Percentiles rank a stretch among this genome's conserved stretches.
Conservation (phyloP, 2,888 invertebrate species). For the Mythimna vitellina region DNA sequence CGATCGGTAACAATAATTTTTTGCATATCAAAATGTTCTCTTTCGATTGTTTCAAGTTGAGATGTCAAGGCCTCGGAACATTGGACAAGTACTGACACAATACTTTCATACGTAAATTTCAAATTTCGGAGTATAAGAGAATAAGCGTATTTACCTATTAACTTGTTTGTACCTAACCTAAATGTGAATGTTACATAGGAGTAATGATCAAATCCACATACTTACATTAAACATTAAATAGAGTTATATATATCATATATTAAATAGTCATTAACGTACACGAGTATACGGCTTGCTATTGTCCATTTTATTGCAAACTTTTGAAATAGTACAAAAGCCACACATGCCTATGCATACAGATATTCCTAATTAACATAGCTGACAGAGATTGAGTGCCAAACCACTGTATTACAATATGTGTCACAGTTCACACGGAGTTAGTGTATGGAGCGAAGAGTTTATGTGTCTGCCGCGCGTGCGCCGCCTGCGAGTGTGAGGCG, state of each 20-base stretch:
- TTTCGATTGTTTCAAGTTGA: conserved; percentile 47
- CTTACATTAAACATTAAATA: conserved; percentile 66
- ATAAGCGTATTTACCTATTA: conserved; percentile 71
- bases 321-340: conserved; percentile 80
- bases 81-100: conserved; percentile 60
- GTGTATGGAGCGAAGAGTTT: conserved; percentile 67
- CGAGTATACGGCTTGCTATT: conserved; percentile 79
- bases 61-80: conserved; percentile 45
- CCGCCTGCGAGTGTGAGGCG: neutral
- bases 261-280: conserved; percentile 68
- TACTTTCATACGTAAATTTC: conserved; percentile 73
- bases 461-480: conserved; percentile 34
- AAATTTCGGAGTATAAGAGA: conserved; percentile 65
- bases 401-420: conserved; percentile 71
- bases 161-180: conserved; percentile 79
- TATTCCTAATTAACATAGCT: conserved; percentile 66
- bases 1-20: conserved; percentile 71
- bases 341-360: conserved; percentile 60
- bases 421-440: conserved; percentile 44
- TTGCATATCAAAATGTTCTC: conserved; percentile 71
- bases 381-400: conserved; percentile 84
- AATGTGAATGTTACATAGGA: conserved; percentile 79
- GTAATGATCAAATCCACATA: conserved; percentile 64
- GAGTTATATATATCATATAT: conserved; percentile 75
- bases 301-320: conserved; percentile 73